A percentile compares a stretch with the other conserved stretches of the same genome.
Evolutionary conservation across 2,113 vertebrate genomes (phyloP).

Genomic region (Microcebus lehilahytsara): DNA sequence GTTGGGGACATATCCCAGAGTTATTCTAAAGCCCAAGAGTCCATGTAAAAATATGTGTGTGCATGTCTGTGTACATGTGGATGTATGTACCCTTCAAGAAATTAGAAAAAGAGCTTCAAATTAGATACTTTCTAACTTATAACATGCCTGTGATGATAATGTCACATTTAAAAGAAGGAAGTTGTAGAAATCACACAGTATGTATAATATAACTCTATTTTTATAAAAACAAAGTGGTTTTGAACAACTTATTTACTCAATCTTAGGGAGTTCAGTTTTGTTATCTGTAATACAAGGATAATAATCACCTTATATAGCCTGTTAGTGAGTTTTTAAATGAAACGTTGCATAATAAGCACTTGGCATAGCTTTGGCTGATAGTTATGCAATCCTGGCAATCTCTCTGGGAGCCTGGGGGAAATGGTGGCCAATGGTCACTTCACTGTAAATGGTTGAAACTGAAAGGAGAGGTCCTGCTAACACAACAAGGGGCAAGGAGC

Average conservation of each 20-base stretch:
- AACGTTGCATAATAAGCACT: not conserved
- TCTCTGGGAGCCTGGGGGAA: not conserved
- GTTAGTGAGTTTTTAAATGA: constrained; percentile 1
- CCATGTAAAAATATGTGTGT: not conserved
- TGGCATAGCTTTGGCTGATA: not conserved
- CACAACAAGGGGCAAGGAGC: not conserved
- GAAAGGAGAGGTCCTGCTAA: not conserved
- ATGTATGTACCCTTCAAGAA: not conserved
- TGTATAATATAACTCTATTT: not conserved
- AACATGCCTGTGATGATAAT: not conserved
- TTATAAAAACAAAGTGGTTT: not conserved
- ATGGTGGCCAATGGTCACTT: not conserved
- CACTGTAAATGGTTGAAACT: not conserved
- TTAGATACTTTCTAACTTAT: not conserved
- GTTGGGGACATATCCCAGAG: not conserved
- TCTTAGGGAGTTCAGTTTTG: not conserved
- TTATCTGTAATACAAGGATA: constrained; percentile 46
- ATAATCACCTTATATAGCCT: not conserved
- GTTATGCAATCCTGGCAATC: not conserved
- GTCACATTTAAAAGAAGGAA: not conserved
- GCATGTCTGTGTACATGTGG: not conserved
- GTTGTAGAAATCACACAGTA: not conserved
- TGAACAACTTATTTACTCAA: not conserved
- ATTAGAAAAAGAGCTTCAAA: not conserved
- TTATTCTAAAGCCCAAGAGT: not conserved